Base-by-base conservation (phyloP, 2,113 vertebrate genomes). In the Actenoides hombroni region DNA sequence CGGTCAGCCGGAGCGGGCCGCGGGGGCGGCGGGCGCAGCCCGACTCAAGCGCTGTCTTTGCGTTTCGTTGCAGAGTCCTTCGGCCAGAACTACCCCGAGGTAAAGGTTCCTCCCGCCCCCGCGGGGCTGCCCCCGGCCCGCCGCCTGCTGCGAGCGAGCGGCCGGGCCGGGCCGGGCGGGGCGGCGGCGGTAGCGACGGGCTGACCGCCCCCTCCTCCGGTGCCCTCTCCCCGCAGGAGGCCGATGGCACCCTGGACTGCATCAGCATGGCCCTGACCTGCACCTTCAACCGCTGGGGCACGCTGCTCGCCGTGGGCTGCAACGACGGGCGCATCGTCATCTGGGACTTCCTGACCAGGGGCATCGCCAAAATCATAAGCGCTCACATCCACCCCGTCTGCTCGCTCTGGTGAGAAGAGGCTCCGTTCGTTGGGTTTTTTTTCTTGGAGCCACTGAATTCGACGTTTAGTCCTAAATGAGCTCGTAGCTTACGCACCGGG, bases 181-280 rank as follows among this genome's bases (percentile, higher is more conserved):
- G 26, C 15, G 51, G 51, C 26, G 46, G 46, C 18, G 23, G 64
- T 10, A 23, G 67, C 35, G 20, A 8, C 7, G 21, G 29, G 29
- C 44, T 70, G 56, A 85, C 35, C 19, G 15, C 7, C 40, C 39
- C 65, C 33, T 14, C 42, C 20, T 13, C 18, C 42, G 37, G 15
- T 25, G 71, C 35, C 3, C 42, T 93, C 73, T 95, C 64, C 87
- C 91, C 92, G 29, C 83, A 99, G 99, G 99, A 99, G 98, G 99
- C 99, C 7, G 99, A 99, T 98, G 98, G 99, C 60, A 99, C 99
- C 4, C 97, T 99, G 98, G 99, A 99, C 96, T 99, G 99, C 67
- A 99, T 99, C 98, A 99, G 99, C 95, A 99, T 99, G 99, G 99
- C 99, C 68, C 98, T 99, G 88, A 99, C 99, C n/a, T 99, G 99